phyloP scores from a whole-genome alignment of 1,140 invertebrate species.

The Semibalanus balanoides region DNA sequence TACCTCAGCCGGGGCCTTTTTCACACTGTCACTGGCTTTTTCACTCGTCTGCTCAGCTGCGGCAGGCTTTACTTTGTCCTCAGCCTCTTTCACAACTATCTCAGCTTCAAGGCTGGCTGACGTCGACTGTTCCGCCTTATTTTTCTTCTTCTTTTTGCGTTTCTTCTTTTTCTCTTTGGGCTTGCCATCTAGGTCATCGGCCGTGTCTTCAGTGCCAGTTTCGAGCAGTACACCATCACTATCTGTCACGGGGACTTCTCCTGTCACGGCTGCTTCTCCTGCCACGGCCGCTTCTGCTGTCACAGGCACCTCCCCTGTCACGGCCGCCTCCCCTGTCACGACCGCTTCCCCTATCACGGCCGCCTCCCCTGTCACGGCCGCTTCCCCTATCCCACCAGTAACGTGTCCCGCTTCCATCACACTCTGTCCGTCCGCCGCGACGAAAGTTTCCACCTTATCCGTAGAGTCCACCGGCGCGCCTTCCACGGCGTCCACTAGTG shows the following conservation, averaged over 20 bases:
- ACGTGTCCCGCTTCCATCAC: neutral
- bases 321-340: neutral
- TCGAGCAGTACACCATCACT: neutral
- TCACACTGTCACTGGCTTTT: no score
- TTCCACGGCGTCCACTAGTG: no score
- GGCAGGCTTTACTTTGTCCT: constrained; percentile 6
- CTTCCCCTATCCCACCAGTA: no score
- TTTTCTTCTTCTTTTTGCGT: neutral
- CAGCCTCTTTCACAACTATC: no score
- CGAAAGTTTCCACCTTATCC: neutral
- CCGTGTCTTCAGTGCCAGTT: neutral
- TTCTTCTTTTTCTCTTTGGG: neutral
- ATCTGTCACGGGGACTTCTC: neutral
- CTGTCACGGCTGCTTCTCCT: no score
- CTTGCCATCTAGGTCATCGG: neutral
- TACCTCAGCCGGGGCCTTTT: no score
- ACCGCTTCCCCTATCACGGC: neutral
- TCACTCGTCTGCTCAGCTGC: no score
- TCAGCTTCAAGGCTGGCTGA: neutral
- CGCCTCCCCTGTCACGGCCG: no score
- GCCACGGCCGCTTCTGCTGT: no score
- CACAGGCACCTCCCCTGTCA: neutral
- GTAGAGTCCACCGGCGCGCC: no score
- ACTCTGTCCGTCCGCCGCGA: neutral
- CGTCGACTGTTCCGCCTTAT: neutral